A percentile compares a stretch with the other conserved stretches of the same genome.
These are phyloP conservation scores for Ovibos moschatus DNA, from an alignment of 2,113 vertebrate species.

Conservation along the genomic window DNA sequence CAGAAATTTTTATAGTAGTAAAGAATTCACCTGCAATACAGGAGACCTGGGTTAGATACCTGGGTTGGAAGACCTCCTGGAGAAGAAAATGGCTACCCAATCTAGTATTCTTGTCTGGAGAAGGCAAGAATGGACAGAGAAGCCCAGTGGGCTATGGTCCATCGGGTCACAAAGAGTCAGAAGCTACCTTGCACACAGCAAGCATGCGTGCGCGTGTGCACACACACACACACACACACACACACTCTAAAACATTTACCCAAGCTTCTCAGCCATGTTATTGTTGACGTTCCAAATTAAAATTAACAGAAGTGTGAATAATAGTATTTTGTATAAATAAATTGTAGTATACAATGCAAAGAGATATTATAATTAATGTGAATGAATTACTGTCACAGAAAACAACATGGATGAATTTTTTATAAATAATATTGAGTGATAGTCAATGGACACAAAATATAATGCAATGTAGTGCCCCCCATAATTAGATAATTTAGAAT, in stretches of 20 bases:
- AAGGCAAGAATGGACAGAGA: background rate
- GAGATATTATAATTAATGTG: background rate
- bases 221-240: background rate
- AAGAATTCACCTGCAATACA: background rate
- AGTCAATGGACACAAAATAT: background rate
- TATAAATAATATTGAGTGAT: background rate
- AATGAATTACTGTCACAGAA: background rate
- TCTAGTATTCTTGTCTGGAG: background rate
- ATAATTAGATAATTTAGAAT: background rate
- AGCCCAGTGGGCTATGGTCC: background rate
- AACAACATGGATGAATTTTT: background rate
- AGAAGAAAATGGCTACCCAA: background rate
- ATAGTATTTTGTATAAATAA: background rate
- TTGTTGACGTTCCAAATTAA: background rate
- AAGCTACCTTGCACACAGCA: background rate
- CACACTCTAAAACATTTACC: background rate
- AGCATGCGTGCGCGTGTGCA: accelerated
- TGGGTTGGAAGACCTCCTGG: background rate
- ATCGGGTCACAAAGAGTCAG: accelerated
- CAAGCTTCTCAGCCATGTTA: background rate
- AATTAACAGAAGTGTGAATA: background rate
- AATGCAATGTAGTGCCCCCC: background rate
- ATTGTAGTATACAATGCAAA: background rate
- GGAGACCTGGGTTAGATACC: background rate
- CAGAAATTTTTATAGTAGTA: background rate